Evolutionary conservation across 37 sponge, comb jelly and placozoan genomes (phyloP).

Genomic region (Oopsacas minuta): DNA sequence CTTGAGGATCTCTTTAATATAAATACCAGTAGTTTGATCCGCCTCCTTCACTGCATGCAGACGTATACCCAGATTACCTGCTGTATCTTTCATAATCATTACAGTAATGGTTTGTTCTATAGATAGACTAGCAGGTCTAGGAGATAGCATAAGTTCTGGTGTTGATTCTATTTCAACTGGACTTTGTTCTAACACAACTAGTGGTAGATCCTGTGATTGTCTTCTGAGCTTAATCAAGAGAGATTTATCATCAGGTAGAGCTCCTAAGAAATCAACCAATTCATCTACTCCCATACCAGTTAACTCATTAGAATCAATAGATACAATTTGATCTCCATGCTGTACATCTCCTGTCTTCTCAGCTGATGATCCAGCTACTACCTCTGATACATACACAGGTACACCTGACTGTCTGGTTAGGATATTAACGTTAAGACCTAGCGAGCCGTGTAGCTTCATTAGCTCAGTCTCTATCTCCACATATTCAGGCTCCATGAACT

Average conservation of each 20-base stretch:
- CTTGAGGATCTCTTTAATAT: neutral
- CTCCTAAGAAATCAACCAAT: neutral
- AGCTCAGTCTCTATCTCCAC: neutral
- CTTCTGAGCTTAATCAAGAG: neutral
- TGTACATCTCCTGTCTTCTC: neutral
- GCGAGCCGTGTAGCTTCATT: neutral
- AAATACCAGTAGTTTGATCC: neutral
- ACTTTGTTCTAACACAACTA: neutral
- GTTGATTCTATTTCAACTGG: neutral
- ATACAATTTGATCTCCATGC: neutral
- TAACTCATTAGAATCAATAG: neutral
- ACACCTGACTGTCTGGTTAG: neutral
- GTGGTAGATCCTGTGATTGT: neutral
- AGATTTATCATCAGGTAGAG: neutral
- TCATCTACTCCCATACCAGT: neutral
- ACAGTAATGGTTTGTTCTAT: neutral
- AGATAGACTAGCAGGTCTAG: neutral
- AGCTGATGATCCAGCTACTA: neutral
- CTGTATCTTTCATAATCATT: neutral
- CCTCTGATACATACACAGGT: neutral
- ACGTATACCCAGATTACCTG: neutral
- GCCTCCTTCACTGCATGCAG: neutral
- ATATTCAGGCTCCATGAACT: constrained; percentile 9
- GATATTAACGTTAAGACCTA: neutral
- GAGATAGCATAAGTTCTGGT: neutral